phyloP scores from a whole-genome alignment of 2,888 invertebrate species.

The Acanthopleura granulata region DNA sequence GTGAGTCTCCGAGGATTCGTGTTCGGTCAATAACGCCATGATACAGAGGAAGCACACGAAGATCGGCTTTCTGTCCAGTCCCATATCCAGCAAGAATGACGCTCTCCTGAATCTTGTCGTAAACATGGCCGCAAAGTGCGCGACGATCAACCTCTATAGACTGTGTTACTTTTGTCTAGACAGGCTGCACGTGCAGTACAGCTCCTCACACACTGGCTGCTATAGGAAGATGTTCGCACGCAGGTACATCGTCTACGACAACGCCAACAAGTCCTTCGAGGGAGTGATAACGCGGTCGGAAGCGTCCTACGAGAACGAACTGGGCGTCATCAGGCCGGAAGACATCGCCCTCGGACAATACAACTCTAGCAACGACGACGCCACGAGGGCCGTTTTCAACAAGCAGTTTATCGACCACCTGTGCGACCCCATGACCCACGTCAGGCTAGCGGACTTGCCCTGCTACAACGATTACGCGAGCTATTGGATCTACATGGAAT shows the following conservation, averaged over 20 bases:
- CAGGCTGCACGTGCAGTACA: constrained; percentile 3
- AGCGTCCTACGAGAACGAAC: constrained; percentile 4
- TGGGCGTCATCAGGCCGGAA: neutral
- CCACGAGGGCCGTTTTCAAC: too few species aligned
- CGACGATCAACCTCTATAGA: neutral
- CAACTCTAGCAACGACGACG: too few species aligned
- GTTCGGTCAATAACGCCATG: neutral
- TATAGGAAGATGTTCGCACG: neutral
- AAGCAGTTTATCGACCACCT: neutral
- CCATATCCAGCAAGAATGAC: neutral
- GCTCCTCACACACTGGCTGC: neutral
- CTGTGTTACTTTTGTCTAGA: neutral
- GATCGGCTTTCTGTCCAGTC: constrained; percentile 1
- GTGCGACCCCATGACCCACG: neutral
- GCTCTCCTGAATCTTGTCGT: neutral
- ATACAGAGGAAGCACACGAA: neutral
- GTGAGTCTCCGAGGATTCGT: neutral
- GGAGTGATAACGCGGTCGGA: neutral
- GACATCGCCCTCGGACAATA: constrained; percentile 1
- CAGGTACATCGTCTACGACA: neutral
- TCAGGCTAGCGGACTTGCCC: too few species aligned
- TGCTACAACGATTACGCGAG: too few species aligned
- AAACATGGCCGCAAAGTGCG: neutral
- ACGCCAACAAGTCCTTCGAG: neutral
- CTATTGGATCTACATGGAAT: too few species aligned